phyloP scores from a whole-genome alignment of 1,140 invertebrate genomes.

The Drosophila yakuba region DNA sequence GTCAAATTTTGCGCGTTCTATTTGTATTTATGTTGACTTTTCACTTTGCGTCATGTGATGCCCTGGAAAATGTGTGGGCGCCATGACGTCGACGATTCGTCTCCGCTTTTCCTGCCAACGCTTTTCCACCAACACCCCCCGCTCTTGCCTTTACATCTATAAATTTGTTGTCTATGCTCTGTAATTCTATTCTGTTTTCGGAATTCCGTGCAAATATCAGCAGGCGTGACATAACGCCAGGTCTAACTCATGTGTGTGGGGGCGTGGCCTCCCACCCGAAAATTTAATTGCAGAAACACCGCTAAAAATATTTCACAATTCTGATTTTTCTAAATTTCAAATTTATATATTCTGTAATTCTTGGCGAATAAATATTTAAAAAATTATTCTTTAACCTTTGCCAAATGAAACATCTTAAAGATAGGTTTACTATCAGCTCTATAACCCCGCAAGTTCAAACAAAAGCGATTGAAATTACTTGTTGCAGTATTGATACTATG shows the following conservation, averaged over 20 bases:
- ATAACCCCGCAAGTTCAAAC: no score
- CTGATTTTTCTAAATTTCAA: no score
- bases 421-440: no score
- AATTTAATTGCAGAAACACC: constrained; percentile 14
- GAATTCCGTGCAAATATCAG: constrained; percentile 33
- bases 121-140: constrained; percentile 3
- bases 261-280: constrained; percentile 1
- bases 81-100: constrained; percentile 67
- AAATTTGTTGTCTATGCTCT: constrained; percentile 19
- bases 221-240: constrained; percentile 51
- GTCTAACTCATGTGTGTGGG: constrained; percentile 9
- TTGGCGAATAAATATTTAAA: no score
- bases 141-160: constrained; percentile 5
- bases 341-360: no score
- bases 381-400: no score
- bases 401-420: no score
- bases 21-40: constrained; percentile 21
- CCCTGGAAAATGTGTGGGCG: constrained; percentile 54
- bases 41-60: constrained; percentile 73
- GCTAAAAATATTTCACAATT: not conserved
- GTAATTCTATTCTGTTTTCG: constrained; percentile 16
- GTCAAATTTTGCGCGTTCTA: constrained; percentile 7
- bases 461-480: no score
- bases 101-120: constrained; percentile 4
- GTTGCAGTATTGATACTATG: no score